Evolutionary conservation across 2,888 invertebrate species (phyloP), one percentile per base, ranked within the genome.

Genomic region (Protonemura montana): DNA sequence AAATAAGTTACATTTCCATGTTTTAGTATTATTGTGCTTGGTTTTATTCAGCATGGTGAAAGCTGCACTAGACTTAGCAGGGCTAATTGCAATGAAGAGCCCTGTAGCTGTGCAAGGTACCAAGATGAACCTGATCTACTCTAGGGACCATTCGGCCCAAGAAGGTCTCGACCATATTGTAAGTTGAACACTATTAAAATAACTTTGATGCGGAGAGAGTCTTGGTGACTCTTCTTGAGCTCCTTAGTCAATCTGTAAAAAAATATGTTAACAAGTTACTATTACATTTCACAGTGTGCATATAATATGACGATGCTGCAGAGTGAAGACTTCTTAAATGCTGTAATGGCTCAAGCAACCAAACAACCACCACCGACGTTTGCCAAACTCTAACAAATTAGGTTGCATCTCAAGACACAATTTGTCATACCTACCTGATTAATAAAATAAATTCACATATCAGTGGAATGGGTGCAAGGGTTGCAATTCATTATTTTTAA

Each of bases 71-170:
- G 93, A 94, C 6, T 89, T 97, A 84, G 99, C 98, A 0, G 94
- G 94, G 88, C 90, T 92, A 42, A 98, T 99, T 88, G 97, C 99
- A 0, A 91, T 92, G 5, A 97, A 98, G 91, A 98, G 98, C 92
- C 99, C 99, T 0, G 95, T 99, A 3, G 99, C 99, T 0, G 96
- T 99, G 0, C 99, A 99, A 91, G 95, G 95, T 2, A 96, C 97
- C 0, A 99, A 99, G 91, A 92, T 94, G 86, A 96, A 94, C 89
- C 90, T 99, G 29, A 94, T 97, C 13, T 98, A 96, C 91, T 96
- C 98, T 0, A 94, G 98, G 89, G 98, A 98, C 91, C 97, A 98
- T 90, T 93, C 96, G 0, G 97, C 96, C 25, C 94, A 96, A 88
- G 96, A 98, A 86, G 97, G 98, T 16, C 92, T 99, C n/a, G 95